Conservation (phyloP, 2,888 invertebrate species). For the Alloplasta piceator region DNA sequence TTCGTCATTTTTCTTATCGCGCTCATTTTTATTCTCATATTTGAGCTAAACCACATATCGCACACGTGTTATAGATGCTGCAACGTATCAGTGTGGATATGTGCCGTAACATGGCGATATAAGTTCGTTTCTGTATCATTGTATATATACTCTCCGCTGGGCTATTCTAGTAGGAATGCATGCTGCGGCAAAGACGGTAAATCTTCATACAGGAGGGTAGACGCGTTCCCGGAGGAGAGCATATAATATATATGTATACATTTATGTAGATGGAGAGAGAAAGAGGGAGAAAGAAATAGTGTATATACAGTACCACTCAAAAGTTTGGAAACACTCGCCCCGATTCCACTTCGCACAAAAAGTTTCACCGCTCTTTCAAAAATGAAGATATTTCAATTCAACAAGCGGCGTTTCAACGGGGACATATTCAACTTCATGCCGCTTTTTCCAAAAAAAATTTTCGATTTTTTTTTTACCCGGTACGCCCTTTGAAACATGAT, state of each 20-base stretch:
- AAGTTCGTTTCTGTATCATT: constrained; percentile 13
- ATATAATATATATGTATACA: too few species aligned
- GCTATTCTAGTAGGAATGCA: constrained; percentile 79
- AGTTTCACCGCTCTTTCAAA: too few species aligned
- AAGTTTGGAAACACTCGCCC: too few species aligned
- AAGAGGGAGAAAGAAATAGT: constrained; percentile 49
- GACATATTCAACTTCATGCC: too few species aligned
- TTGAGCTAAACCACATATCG: too few species aligned
- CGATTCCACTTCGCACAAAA: too few species aligned
- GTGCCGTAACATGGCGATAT: constrained; percentile 32
- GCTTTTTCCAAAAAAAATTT: too few species aligned
- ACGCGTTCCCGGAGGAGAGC: constrained; percentile 70
- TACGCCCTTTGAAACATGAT: too few species aligned
- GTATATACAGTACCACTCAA: too few species aligned
- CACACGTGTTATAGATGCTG: constrained; percentile 4
- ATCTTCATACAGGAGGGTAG: constrained; percentile 77
- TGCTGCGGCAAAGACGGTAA: constrained; percentile 78
- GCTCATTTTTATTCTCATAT: constrained; percentile 3
- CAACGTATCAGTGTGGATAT: background rate
- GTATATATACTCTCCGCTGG: constrained; percentile 39
- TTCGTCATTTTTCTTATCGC: background rate
- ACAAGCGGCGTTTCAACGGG: too few species aligned
- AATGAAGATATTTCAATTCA: too few species aligned
- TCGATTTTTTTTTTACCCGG: too few species aligned
- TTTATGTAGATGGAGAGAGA: background rate